Conservation (phyloP, 2,797 vertebrate genomes). For the Chrosomus eos region DNA sequence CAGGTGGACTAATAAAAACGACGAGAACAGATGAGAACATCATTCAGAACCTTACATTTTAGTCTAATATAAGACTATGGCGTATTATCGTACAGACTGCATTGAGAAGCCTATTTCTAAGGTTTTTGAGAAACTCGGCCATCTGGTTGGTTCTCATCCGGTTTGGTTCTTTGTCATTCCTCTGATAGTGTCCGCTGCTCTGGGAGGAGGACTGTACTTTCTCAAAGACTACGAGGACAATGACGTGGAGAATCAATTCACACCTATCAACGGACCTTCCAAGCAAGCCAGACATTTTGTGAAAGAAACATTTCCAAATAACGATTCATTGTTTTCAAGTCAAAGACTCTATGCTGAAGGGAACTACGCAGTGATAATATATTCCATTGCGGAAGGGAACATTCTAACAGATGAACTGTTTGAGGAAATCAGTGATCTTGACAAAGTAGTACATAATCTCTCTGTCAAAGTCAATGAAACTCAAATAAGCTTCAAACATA, state of each 20-base stretch:
- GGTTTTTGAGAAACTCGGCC: slow-evolving; percentile 68
- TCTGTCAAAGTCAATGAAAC: neutral
- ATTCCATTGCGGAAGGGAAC: neutral
- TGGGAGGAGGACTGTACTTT: slow-evolving; percentile 74
- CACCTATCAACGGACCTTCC: slow-evolving; percentile 74
- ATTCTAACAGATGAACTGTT: slow-evolving; percentile 64
- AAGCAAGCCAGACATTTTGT: slow-evolving; percentile 77
- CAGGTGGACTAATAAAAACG: neutral
- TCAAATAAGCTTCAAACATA: slow-evolving; percentile 48
- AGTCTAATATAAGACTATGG: slow-evolving; percentile 55
- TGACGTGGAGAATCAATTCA: slow-evolving; percentile 79
- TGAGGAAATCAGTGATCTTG: slow-evolving; percentile 67
- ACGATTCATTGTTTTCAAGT: slow-evolving; percentile 75
- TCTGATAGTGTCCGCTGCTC: slow-evolving; percentile 66
- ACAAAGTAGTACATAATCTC: slow-evolving; percentile 65
- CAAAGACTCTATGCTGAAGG: slow-evolving; percentile 69
- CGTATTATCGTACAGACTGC: slow-evolving; percentile 67
- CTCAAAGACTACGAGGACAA: slow-evolving; percentile 66
- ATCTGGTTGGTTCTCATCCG: slow-evolving; percentile 64
- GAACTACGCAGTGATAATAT: slow-evolving; percentile 65
- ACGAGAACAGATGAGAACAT: neutral
- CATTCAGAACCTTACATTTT: neutral
- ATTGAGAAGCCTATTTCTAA: slow-evolving; percentile 66
- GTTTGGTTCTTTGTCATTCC: slow-evolving; percentile 70
- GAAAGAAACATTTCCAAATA: slow-evolving; percentile 65